A percentile compares a stretch with the other conserved stretches of the same genome.
These are phyloP conservation scores for Rhabdophis nuchalis DNA, from an alignment of 2,797 vertebrate genomes.

Conservation along the genomic window DNA sequence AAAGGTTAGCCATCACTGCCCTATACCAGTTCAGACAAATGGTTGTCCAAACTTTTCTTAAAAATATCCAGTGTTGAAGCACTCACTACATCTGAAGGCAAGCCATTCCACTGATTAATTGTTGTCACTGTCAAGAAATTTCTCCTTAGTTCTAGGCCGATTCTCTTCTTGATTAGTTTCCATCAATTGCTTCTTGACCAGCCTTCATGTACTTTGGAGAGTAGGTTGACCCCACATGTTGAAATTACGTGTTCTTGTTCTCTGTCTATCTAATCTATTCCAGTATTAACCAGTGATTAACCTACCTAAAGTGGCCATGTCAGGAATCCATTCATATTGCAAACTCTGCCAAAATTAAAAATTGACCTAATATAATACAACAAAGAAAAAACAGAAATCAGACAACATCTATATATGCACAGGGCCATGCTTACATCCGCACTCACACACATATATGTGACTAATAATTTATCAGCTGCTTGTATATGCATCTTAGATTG, in stretches of 20 bases:
- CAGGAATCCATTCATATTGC: neutral
- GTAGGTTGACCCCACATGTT: neutral
- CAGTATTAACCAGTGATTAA: neutral
- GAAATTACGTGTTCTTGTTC: neutral
- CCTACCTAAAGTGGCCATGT: neutral
- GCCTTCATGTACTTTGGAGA: neutral
- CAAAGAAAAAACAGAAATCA: neutral
- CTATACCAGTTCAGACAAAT: neutral
- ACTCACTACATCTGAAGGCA: neutral
- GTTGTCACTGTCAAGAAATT: neutral
- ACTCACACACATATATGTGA: neutral
- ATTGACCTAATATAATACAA: neutral
- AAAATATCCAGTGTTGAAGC: neutral
- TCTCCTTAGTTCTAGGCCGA: neutral
- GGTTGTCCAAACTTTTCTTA: neutral
- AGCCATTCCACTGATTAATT: neutral
- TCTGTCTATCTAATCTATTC: neutral
- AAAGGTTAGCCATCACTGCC: too few relatives aligned
- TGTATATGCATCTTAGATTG: neutral
- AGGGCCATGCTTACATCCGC: neutral
- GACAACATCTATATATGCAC: neutral
- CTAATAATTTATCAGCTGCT: neutral
- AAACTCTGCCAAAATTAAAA: neutral
- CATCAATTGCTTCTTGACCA: neutral
- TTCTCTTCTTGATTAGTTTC: neutral